Conservation (phyloP, 2,113 vertebrate species). For the Megatriorchis doriae region DNA sequence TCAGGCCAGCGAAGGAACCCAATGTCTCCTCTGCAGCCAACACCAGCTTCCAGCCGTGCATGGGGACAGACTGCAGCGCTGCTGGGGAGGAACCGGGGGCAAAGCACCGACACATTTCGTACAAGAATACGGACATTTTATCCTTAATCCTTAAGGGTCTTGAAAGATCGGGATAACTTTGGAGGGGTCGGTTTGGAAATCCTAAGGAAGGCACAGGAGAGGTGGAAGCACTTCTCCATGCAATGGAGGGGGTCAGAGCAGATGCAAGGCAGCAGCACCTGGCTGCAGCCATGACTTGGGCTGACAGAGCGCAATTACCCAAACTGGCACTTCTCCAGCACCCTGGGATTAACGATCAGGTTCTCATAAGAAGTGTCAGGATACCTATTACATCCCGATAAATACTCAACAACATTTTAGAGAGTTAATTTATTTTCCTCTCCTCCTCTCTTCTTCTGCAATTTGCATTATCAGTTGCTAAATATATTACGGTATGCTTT, state of each 20-base stretch:
- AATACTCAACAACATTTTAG: background rate
- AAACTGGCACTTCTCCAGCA: background rate
- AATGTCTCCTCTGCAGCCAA: rapidly evolving
- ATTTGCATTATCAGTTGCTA: conserved; percentile 1
- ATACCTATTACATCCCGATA: background rate
- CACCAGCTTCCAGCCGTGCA: background rate
- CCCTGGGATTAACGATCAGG: background rate
- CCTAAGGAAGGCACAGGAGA: background rate
- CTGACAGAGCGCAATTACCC: background rate
- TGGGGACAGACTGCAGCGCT: rapidly evolving
- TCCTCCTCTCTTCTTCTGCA: background rate
- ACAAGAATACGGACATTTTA: background rate
- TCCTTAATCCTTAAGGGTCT: background rate
- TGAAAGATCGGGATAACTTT: background rate
- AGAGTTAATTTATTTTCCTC: conserved; percentile 22
- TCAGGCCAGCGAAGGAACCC: background rate
- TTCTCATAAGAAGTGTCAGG: background rate
- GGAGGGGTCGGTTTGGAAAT: background rate
- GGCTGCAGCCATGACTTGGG: rapidly evolving
- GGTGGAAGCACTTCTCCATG: background rate
- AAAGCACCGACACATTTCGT: rapidly evolving
- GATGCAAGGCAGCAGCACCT: background rate
- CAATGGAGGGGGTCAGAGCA: background rate
- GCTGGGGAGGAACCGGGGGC: rapidly evolving
- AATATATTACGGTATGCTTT: background rate